phyloP scores from a whole-genome alignment of 1,140 invertebrate species.

The Sipha flava region DNA sequence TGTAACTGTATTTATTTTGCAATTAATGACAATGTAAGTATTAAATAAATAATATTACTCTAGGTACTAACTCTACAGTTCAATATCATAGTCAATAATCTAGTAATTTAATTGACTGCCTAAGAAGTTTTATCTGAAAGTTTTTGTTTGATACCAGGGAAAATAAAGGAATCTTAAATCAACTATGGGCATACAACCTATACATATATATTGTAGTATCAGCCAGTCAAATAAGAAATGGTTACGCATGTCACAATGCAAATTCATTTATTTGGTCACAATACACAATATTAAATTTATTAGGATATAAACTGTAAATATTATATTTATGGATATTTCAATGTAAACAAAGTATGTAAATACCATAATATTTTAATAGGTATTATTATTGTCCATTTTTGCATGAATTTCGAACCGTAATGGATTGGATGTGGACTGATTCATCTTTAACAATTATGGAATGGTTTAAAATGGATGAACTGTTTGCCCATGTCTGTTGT shows the following conservation, averaged over 20 bases:
- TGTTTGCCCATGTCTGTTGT: background rate
- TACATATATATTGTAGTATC: background rate
- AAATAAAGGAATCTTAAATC: background rate
- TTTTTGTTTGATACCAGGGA: too few relatives aligned
- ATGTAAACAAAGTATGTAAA: background rate
- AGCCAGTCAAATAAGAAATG: background rate
- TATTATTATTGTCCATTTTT: slow-evolving; percentile 30
- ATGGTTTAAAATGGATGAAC: slow-evolving; percentile 33
- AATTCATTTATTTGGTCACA: slow-evolving; percentile 6
- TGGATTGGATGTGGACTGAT: slow-evolving; percentile 31
- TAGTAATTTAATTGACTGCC: too few relatives aligned
- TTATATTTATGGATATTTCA: background rate
- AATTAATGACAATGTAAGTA: background rate
- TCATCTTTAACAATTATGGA: slow-evolving; percentile 24
- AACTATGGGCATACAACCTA: background rate
- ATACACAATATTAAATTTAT: background rate
- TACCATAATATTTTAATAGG: background rate
- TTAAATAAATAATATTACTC: background rate
- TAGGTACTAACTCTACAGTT: too few relatives aligned
- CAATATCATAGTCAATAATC: too few relatives aligned
- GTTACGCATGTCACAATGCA: background rate
- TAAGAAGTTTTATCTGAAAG: too few relatives aligned
- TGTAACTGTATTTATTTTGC: background rate
- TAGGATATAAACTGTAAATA: background rate
- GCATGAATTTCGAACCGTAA: slow-evolving; percentile 8